Base-by-base conservation (phyloP, 2,888 invertebrate species). In the Cataglyphis altisquamis region DNA sequence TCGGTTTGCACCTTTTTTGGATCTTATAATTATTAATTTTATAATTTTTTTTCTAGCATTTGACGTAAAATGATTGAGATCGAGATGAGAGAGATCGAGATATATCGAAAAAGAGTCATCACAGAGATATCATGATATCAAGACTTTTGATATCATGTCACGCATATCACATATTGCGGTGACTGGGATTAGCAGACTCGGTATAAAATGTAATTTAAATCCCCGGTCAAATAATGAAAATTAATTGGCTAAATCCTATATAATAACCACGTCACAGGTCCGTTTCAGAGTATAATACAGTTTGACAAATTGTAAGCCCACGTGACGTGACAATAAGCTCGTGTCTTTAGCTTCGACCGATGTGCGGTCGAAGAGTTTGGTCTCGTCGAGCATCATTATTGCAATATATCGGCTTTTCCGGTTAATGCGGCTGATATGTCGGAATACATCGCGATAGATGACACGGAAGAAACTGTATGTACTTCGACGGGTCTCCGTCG, bases 381-480 rank as follows among this genome's bases (percentile, higher is more conserved):
- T 48, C 73, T 63, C 52, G 64, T 9, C 66, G 18, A 62, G 39
- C 15, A 60, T 68, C 72, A 63, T 55, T 78, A 67, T 60, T 55
- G 55, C 77, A 48, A 81, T 67, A 63, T 81, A 67, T 60, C 63
- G 82, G 55, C 75, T 64, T 84, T 87, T 83, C 70, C 45, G 68
- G 52, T 80, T 75, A 86, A 90, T 82, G 73, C 78, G 80, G 55
- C 55, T 83, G 81, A 82, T 60, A 80, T 36, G 82, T 62, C 39
- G 80, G 82, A 15, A 52, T 88, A 88, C 84, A 73, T 78, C 81
- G 74, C 57, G 82, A 82, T 67, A 52, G 83, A 86, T 84, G 86
- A 89, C 85, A 82, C 72, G 55, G 78, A 63, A 86, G 85, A 85
- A 88, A 86, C 80, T 74, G 75, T 64, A 84, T 21, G 82, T 70